Base-by-base conservation (phyloP, 1,140 invertebrate genomes). In the Lordiphosa stackelbergi region DNA sequence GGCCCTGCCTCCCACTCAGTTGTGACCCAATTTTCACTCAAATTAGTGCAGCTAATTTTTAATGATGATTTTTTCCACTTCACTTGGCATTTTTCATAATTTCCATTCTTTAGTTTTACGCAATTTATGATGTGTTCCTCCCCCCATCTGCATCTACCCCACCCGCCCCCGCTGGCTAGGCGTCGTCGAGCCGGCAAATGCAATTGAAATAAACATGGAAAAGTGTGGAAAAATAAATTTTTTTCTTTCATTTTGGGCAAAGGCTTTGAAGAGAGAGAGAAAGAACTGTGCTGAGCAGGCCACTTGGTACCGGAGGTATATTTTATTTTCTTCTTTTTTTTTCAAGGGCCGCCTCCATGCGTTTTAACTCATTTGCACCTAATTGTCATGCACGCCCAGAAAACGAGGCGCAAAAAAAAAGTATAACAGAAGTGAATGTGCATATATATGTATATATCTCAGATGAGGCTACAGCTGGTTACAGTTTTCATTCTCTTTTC, bases 1-100 rank as follows among this genome's bases (percentile, higher is more conserved):
- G 16, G 40, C 38, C 35, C 37, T 10, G n/a, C 4, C 54, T 16
- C 16, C 24, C 31, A 40, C 16, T 56, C 22, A 6, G 22, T 24
- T 35, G 38, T 83, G 75, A 81, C 75, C 77, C 68, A 81, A 81
- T 83, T 83, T 83, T 72, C 61, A 75, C 59, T 75, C 59, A 75
- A 81, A 81, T 81, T 81, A 81, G 75, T 81, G 71, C 66, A 75
- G 75, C 77, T 81, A 81, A 81, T 81, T 83, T 81, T 75, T 81
- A 81, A 81, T 81, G 75, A 75, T 81, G 75, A 68, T 64, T 81
- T 79, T 70, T 59, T 51, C 57, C 66, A 71, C 77, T 71, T 81
- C 55, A 74, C 75, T 72, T 52, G 63, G 71, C 68, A 65, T 83
- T 81, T 83, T 83, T 81, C 71, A 81, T 81, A 83, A 81, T 81